These are phyloP conservation scores for Horisme vitalbata DNA, from an alignment of 2,888 invertebrate genomes.

Conservation along the genomic window DNA sequence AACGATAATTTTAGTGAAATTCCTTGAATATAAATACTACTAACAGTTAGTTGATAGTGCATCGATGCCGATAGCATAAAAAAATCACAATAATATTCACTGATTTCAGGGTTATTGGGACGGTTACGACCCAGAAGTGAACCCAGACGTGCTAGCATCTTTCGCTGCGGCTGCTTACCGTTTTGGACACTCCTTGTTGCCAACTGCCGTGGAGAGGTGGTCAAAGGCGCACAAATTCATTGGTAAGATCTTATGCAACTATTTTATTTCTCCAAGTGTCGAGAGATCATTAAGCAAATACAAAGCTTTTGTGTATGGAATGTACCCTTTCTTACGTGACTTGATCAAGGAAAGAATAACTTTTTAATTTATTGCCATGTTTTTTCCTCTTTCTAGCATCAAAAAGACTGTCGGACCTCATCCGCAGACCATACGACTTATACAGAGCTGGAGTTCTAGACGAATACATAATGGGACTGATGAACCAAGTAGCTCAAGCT, in stretches of 20 bases:
- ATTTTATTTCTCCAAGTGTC: no score
- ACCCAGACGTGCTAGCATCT: conserved; percentile 94
- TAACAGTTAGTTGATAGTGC: neutral
- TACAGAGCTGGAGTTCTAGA: conserved; percentile 95
- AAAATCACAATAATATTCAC: neutral
- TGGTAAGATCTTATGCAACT: no score
- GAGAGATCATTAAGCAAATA: no score
- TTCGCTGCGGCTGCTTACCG: conserved; percentile 96
- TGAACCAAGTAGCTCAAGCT: conserved; percentile 97
- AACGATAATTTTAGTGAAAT: no score
- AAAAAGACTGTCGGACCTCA: conserved; percentile 93
- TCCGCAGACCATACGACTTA: conserved; percentile 93
- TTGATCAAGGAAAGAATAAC: no score
- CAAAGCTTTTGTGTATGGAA: no score
- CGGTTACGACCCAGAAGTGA: conserved; percentile 91
- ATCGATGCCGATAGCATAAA: neutral
- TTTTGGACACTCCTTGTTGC: conserved; percentile 94
- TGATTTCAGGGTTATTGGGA: conserved; percentile 90
- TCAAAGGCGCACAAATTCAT: conserved; percentile 97
- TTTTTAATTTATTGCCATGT: no score
- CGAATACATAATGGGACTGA: conserved; percentile 95
- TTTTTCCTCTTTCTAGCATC: conserved; percentile 88
- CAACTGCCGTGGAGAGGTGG: conserved; percentile 96
- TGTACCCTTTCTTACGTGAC: no score
- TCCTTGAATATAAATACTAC: no score